Base-by-base conservation (phyloP, 2,797 vertebrate species). In the Coreius guichenoti region DNA sequence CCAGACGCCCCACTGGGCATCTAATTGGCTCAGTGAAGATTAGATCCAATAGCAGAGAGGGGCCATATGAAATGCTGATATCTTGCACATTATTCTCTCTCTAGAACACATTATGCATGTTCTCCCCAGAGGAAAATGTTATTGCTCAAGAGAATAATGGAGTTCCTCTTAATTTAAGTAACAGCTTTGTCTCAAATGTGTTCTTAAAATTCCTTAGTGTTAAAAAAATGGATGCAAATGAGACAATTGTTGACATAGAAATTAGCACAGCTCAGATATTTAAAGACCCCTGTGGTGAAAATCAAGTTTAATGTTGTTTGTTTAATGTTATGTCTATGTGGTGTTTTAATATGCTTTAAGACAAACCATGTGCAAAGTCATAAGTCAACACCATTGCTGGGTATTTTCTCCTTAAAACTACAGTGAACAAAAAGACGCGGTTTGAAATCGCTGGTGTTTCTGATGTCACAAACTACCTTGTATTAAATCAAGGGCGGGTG, bases 21-120 rank as follows among this genome's bases (percentile, higher is more conserved):
- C 87, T 95, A 95, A 96, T 94, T 93, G 94, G 93, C 93, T 95
- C 91, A 94, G 89, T 92, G 90, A 80, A 91, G 93, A 94, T 95
- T 94, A 94, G 78, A 91, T 84, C 70, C 90, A 51, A 45, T 86
- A 90, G 88, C 84, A 89, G 78, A 36, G 36, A 39, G 63, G 43
- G 39, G 56, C 65, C 33, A 13, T 33, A 73, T 33, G 51, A 17
- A 79, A 70, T 51, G 54, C 54, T 80, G 26, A 72, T 72, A 72
- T 58, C 56, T 19, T 23, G 19, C 39, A 54, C 16, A 47, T 29
- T 33, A 78, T 84, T 68, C 58, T 51, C 9, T 31, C 47, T 26
- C n/a, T 78, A 6, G 56, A 61, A 54, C 29, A 31, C 47, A 75
- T 31, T 3, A 26, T 31, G 47, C 17, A 12, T 13, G 73, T 51